Evolutionary conservation across 53 echinoderm and acorn worm genomes (phyloP).

Genomic region (Hippasteria phrygiana): DNA sequence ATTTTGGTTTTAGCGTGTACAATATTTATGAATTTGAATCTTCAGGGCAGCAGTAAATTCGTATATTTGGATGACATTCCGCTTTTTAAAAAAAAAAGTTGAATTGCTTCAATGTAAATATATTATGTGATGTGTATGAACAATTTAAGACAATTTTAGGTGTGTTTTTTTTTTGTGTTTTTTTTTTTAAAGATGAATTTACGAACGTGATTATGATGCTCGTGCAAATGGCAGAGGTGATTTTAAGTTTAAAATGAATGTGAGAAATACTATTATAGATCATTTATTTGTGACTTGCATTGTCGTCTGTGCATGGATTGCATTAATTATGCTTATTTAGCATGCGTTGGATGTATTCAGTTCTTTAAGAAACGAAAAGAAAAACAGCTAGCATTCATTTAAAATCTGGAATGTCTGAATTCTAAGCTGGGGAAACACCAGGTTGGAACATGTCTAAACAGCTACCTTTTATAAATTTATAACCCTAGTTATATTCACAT

Average conservation of each 20-base stretch:
- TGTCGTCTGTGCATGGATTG: background rate
- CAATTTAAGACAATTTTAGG: background rate
- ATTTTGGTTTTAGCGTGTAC: background rate
- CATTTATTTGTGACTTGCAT: background rate
- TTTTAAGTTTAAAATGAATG: background rate
- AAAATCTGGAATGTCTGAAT: no score
- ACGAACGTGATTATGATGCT: background rate
- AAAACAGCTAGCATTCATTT: background rate
- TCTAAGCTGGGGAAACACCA: no score
- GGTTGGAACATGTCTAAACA: no score
- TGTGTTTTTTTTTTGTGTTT: no score
- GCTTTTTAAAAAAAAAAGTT: background rate
- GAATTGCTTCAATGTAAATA: conserved; percentile 40
- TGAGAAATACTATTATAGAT: background rate
- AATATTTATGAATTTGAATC: background rate
- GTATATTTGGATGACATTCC: conserved; percentile 3
- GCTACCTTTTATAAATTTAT: no score
- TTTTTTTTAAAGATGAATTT: background rate
- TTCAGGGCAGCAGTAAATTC: background rate
- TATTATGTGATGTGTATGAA: background rate
- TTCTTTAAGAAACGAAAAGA: background rate
- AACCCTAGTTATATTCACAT: no score
- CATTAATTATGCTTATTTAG: background rate
- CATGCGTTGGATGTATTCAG: conserved; percentile 37
- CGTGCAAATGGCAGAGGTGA: background rate